These are phyloP conservation scores for Clarias fuscus DNA, from an alignment of 2,797 vertebrate genomes.

Conservation along the genomic window DNA sequence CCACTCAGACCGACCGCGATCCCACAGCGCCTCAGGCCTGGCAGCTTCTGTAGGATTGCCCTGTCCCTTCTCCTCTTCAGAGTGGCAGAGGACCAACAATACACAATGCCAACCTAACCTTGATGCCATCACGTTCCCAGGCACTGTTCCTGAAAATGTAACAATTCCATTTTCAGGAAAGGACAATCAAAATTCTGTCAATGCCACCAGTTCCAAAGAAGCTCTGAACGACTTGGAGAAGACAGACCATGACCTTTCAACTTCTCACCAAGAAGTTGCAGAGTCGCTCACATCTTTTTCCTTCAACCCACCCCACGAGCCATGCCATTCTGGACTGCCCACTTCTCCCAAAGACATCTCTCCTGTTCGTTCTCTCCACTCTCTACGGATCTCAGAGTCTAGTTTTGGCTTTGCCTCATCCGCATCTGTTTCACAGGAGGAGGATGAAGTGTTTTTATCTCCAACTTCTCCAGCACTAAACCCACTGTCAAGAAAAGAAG, in stretches of 20 bases:
- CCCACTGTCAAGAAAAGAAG: slow-evolving; percentile 60
- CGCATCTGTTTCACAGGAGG: slow-evolving; percentile 60
- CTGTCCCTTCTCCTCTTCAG: slow-evolving; percentile 64
- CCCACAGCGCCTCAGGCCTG: slow-evolving; percentile 65
- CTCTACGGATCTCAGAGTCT: slow-evolving; percentile 83
- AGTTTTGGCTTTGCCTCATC: slow-evolving; percentile 63
- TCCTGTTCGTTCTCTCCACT: slow-evolving; percentile 63
- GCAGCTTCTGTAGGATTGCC: slow-evolving; percentile 78
- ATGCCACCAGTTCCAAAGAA: slow-evolving; percentile 58
- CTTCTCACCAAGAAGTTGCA: slow-evolving; percentile 12
- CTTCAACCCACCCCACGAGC: background rate
- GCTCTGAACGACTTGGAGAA: slow-evolving; percentile 56
- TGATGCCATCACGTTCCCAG: slow-evolving; percentile 65
- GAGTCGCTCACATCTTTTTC: slow-evolving; percentile 14
- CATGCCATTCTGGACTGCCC: background rate
- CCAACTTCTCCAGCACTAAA: slow-evolving; percentile 42
- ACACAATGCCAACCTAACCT: slow-evolving; percentile 66
- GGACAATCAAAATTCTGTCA: slow-evolving; percentile 53
- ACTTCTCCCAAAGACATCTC: background rate
- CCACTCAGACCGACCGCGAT: slow-evolving; percentile 69
- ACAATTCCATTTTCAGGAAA: slow-evolving; percentile 16
- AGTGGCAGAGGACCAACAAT: slow-evolving; percentile 54
- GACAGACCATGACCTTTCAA: slow-evolving; percentile 9
- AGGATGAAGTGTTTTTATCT: slow-evolving; percentile 81
- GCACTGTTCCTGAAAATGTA: slow-evolving; percentile 20